These are phyloP conservation scores for Xerus rutilus DNA, from an alignment of 2,797 vertebrate species.

Conservation along the genomic window DNA sequence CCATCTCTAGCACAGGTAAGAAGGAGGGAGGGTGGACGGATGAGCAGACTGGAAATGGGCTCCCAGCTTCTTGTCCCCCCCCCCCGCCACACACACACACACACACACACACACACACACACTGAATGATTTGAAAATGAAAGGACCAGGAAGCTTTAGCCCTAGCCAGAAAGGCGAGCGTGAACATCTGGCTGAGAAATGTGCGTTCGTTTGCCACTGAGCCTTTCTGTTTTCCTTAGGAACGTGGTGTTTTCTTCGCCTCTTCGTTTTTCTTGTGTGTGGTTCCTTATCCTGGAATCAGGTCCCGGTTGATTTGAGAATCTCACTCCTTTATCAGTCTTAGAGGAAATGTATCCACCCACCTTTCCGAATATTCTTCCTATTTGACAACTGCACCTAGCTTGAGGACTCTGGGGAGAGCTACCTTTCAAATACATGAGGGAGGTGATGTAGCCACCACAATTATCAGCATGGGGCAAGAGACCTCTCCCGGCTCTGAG, in stretches of 20 bases:
- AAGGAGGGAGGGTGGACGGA: too few relatives aligned
- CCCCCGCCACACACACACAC: too few relatives aligned
- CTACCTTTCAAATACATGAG: neutral
- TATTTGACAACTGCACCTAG: neutral
- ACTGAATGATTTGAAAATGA: neutral
- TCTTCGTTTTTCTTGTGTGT: neutral
- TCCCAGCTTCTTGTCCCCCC: neutral
- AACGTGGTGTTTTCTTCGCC: neutral
- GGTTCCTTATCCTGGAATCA: neutral
- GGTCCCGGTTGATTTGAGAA: neutral
- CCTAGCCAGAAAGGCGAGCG: neutral
- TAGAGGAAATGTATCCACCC: neutral
- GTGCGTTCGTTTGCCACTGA: neutral
- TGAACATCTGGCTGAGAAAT: neutral
- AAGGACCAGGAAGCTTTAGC: neutral
- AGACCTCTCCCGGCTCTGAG: neutral
- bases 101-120: neutral
- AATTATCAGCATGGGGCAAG: neutral
- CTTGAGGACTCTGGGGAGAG: neutral
- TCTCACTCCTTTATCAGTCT: neutral
- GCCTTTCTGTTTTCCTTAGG: neutral
- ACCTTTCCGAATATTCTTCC: neutral
- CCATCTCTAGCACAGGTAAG: neutral
- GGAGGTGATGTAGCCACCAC: neutral
- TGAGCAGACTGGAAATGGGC: neutral